phyloP scores from a whole-genome alignment of 1,140 invertebrate genomes.

The Lysiphlebus fabarum region DNA sequence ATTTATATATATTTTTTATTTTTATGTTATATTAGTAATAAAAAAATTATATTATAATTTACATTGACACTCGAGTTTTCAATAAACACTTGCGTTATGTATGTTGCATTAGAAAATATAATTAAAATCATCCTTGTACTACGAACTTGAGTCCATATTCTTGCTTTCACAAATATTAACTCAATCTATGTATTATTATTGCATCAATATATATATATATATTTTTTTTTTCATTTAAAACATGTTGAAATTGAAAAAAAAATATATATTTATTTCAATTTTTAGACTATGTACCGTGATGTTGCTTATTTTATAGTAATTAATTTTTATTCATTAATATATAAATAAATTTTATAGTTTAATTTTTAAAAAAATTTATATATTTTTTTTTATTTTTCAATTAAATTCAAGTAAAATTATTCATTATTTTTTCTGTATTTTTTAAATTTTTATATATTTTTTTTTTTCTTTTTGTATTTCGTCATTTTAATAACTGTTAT shows the following conservation, averaged over 20 bases:
- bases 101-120: constrained; percentile 25
- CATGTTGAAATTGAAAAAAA: no score
- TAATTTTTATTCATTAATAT: no score
- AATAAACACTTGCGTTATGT: not conserved
- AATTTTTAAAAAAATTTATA: no score
- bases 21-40: not conserved
- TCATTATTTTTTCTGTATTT: not conserved
- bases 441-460: no score
- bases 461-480: constrained; percentile 2
- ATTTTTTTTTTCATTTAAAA: not conserved
- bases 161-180: constrained; percentile 18
- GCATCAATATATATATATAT: not conserved
- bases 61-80: not conserved
- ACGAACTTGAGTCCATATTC: constrained; percentile 37
- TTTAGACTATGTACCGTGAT: no score
- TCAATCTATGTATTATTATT: no score
- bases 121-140: constrained; percentile 49
- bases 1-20: constrained; percentile 4
- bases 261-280: no score
- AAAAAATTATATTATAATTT: not conserved
- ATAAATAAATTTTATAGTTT: no score
- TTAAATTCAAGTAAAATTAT: no score
- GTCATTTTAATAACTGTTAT: constrained; percentile 20
- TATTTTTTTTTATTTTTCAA: no score
- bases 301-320: no score